Evolutionary conservation across 2,888 invertebrate species (phyloP).

Genomic region (Camptogramma bilineatum): DNA sequence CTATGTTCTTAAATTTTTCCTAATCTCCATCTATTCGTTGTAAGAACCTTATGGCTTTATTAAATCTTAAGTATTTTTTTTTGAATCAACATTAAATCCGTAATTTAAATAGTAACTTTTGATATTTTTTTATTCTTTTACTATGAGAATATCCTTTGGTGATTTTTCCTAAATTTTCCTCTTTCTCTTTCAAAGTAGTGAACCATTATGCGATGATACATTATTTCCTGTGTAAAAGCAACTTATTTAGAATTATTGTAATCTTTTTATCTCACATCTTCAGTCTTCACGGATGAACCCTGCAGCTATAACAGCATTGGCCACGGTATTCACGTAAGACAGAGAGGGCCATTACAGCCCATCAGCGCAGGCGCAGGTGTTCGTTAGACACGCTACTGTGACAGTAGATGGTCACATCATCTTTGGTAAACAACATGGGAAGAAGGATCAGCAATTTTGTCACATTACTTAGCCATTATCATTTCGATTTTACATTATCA

Average conservation of each 20-base stretch:
- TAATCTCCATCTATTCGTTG: not conserved
- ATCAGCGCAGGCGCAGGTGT: constrained; percentile 72
- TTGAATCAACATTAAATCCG: too few relatives aligned
- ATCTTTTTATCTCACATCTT: constrained; percentile 14
- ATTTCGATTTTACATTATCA: not conserved
- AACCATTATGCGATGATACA: not conserved
- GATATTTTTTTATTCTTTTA: too few relatives aligned
- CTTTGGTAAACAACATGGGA: constrained; percentile 17
- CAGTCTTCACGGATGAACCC: constrained; percentile 19
- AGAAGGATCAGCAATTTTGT: not conserved
- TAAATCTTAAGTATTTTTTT: too few relatives aligned
- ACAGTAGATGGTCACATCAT: constrained; percentile 45
- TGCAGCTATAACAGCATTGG: constrained; percentile 39
- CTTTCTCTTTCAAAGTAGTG: too few relatives aligned
- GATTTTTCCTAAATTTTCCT: too few relatives aligned
- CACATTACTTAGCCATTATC: not conserved
- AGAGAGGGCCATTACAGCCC: constrained; percentile 65
- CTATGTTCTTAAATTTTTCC: too few relatives aligned
- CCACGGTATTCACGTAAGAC: constrained; percentile 64
- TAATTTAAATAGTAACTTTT: too few relatives aligned
- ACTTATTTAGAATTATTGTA: constrained; percentile 26
- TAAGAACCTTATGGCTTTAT: too few relatives aligned
- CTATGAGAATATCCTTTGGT: too few relatives aligned
- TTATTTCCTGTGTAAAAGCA: not conserved
- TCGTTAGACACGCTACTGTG: constrained; percentile 75